Percentiles rank a stretch among this genome's conserved stretches.
phyloP scores from a whole-genome alignment of 2,888 invertebrate genomes.

The Drosophila setosimentum region DNA sequence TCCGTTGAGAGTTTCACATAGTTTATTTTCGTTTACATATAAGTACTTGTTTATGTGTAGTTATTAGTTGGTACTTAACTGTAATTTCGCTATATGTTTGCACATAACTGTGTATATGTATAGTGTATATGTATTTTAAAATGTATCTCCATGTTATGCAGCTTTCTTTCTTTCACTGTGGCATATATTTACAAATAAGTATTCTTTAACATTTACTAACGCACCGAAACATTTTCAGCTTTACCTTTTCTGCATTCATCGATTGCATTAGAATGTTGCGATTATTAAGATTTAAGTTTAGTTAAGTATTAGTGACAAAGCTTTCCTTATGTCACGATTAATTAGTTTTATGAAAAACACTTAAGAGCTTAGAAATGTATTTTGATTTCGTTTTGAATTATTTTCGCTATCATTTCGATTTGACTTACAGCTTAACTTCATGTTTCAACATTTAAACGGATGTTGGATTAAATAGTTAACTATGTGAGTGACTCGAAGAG shows the following conservation, averaged over 20 bases:
- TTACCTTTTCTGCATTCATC: conserved; percentile 18
- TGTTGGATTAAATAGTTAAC: conserved; percentile 39
- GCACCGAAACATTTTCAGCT: conserved; percentile 13
- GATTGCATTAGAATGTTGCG: conserved; percentile 31
- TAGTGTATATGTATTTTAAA: conserved; percentile 55
- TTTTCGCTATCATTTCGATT: conserved; percentile 33
- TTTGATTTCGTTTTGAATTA: conserved; percentile 72
- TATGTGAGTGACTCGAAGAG: conserved; percentile 30
- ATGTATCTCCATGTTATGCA: conserved; percentile 40
- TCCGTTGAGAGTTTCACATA: conserved; percentile 79
- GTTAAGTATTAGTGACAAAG: conserved; percentile 45
- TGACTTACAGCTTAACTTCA: conserved; percentile 36
- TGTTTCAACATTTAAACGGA: conserved; percentile 37
- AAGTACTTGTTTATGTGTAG: conserved; percentile 55
- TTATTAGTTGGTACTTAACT: conserved; percentile 78
- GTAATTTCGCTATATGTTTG: conserved; percentile 74
- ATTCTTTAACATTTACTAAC: conserved; percentile 37
- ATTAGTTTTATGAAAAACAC: conserved; percentile 69
- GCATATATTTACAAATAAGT: conserved; percentile 53
- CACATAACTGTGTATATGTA: conserved; percentile 54
- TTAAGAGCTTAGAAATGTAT: conserved; percentile 80
- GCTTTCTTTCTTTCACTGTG: conserved; percentile 18
- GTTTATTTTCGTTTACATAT: conserved; percentile 70
- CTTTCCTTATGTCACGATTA: conserved; percentile 53
- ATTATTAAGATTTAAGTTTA: conserved; percentile 48